Conservation (phyloP, 2,113 vertebrate genomes). For the Cynopterus brachyotis region DNA sequence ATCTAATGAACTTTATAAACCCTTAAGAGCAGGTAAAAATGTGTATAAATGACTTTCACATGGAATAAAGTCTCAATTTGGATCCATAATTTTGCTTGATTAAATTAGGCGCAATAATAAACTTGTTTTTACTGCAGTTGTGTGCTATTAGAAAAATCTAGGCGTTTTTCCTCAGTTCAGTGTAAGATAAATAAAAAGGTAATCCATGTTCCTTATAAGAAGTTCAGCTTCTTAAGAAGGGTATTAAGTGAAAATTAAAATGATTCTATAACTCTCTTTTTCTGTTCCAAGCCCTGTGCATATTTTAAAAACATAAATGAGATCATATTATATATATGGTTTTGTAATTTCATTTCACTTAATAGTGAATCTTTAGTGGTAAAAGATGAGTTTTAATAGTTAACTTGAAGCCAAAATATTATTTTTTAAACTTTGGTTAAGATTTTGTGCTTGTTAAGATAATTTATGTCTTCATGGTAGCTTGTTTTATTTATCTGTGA, state of each 20-base stretch:
- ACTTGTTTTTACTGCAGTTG: neutral
- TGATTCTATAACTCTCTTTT: neutral
- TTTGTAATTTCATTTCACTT: constrained; percentile 26
- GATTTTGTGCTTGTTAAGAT: constrained; percentile 30
- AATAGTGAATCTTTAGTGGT: neutral
- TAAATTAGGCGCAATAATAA: constrained; percentile 39
- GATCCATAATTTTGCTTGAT: neutral
- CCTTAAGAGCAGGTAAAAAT: constrained; percentile 90
- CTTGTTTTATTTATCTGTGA: constrained; percentile 14
- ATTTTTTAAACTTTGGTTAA: constrained; percentile 15
- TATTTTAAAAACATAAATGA: constrained; percentile 9
- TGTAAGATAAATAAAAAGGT: neutral
- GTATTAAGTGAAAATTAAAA: neutral
- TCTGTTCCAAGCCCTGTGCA: neutral
- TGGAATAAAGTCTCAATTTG: neutral
- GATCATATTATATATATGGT: neutral
- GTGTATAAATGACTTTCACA: neutral
- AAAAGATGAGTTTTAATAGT: constrained; percentile 33
- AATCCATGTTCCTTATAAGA: neutral
- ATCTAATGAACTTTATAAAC: constrained; percentile 96
- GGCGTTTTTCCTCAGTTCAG: neutral
- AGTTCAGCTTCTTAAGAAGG: constrained; percentile 14
- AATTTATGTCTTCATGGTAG: neutral
- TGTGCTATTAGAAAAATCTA: neutral
- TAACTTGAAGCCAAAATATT: constrained; percentile 24